Evolutionary conservation across 1,140 invertebrate genomes (phyloP).

Genomic region (Apis dorsata): DNA sequence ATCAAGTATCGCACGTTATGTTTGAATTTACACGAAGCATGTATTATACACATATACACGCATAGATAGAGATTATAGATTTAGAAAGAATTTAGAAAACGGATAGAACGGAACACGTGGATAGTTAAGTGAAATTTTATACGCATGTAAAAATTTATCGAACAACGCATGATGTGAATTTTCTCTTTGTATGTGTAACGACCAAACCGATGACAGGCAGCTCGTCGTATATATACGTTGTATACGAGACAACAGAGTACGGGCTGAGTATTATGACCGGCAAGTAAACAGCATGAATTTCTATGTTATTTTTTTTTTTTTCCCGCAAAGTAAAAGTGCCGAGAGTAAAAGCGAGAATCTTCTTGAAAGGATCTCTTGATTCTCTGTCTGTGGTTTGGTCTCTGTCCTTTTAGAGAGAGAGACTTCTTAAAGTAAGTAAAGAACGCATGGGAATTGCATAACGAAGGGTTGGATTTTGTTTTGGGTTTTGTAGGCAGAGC

Average conservation of each 20-base stretch:
- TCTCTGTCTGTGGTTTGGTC: conserved; percentile 44
- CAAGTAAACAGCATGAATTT: conserved; percentile 54
- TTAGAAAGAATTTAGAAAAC: conserved; percentile 12
- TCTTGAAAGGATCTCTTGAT: conserved; percentile 10
- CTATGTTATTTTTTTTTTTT: background rate
- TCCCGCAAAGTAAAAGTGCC: background rate
- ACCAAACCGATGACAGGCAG: conserved; percentile 32
- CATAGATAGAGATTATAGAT: background rate
- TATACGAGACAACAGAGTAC: conserved; percentile 13
- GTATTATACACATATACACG: background rate
- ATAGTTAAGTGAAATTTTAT: conserved; percentile 12
- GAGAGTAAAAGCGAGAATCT: background rate
- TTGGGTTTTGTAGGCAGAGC: conserved; percentile 77
- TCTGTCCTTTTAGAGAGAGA: conserved; percentile 42
- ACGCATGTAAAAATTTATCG: conserved; percentile 33
- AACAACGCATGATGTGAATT: conserved; percentile 13
- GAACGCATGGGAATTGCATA: conserved; percentile 58
- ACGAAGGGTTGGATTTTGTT: conserved; percentile 63
- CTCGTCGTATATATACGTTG: conserved; percentile 27
- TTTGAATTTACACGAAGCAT: conserved; percentile 19
- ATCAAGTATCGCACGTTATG: background rate
- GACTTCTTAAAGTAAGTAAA: conserved; percentile 50
- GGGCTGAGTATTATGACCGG: conserved; percentile 5
- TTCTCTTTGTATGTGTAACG: conserved; percentile 31
- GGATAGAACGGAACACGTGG: background rate